A percentile compares a stretch with the other conserved stretches of the same genome.
phyloP scores from a whole-genome alignment of 2,888 invertebrate genomes.

The Hypselothyrea guttata region DNA sequence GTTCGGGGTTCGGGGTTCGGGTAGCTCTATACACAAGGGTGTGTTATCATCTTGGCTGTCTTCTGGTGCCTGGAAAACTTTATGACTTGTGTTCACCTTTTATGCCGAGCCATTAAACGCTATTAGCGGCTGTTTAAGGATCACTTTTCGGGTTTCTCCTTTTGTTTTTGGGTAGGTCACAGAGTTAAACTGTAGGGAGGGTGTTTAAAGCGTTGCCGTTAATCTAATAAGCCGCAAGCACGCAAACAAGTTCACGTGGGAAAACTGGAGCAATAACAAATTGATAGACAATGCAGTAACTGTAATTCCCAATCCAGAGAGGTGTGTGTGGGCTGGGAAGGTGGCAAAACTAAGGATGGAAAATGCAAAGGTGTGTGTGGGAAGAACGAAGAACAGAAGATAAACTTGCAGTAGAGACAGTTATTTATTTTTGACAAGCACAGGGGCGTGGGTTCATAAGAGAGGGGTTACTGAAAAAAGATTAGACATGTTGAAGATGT shows the following conservation, averaged over 20 bases:
- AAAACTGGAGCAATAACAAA: constrained; percentile 72
- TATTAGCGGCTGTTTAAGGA: constrained; percentile 78
- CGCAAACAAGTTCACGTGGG: constrained; percentile 81
- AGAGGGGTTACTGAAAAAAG: too few species aligned
- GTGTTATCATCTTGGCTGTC: constrained; percentile 38
- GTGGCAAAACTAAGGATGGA: not conserved
- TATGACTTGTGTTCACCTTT: constrained; percentile 76
- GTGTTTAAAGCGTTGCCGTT: constrained; percentile 62
- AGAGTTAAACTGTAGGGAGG: constrained; percentile 40
- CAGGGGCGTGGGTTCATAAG: not conserved
- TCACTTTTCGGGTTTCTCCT: constrained; percentile 38
- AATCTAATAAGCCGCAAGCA: constrained; percentile 78
- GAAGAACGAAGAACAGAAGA: constrained; percentile 49
- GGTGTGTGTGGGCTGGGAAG: not conserved
- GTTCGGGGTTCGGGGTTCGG: constrained; percentile 4
- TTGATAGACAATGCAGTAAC: constrained; percentile 32
- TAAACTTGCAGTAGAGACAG: constrained; percentile 1
- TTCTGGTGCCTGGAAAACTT: constrained; percentile 46
- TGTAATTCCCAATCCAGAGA: not conserved
- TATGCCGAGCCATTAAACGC: constrained; percentile 68
- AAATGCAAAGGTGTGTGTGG: constrained; percentile 77
- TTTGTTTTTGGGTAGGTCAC: constrained; percentile 46
- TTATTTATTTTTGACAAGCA: constrained; percentile 64
- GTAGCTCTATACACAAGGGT: constrained; percentile 29
- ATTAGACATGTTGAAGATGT: too few species aligned